Conservation (phyloP, 2,113 vertebrate species). For the Gopherus flavomarginatus region DNA sequence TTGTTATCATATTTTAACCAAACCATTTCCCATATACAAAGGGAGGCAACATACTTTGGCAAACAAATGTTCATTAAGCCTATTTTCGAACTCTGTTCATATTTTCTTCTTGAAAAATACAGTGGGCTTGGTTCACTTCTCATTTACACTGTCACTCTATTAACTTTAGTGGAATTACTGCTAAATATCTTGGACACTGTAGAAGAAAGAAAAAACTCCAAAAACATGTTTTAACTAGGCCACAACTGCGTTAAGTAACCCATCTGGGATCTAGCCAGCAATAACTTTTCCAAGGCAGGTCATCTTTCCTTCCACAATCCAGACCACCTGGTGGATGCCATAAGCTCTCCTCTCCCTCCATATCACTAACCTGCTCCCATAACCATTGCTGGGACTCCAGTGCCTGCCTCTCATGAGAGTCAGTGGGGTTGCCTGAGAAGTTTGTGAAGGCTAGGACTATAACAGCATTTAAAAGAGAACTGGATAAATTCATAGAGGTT, state of each 20-base stretch:
- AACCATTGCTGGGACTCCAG: not conserved
- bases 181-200: not conserved
- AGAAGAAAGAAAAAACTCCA: not conserved
- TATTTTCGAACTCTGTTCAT: not conserved
- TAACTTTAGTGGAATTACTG: not conserved
- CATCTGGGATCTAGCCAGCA: not conserved
- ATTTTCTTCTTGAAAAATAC: not conserved
- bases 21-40: not conserved
- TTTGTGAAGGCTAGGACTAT: too few relatives aligned
- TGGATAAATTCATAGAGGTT: too few relatives aligned
- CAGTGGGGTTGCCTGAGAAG: not conserved
- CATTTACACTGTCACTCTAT: not conserved
- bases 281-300: not conserved
- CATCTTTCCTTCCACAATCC: not conserved
- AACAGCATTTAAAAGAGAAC: too few relatives aligned
- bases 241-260: not conserved
- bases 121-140: fast-evolving
- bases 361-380: not conserved
- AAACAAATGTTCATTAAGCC: not conserved
- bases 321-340: not conserved
- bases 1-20: not conserved
- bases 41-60: not conserved
- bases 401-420: not conserved
- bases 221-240: not conserved
- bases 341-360: not conserved